These are phyloP conservation scores for Nyctibius grandis DNA, from an alignment of 2,797 vertebrate species.

Conservation along the genomic window DNA sequence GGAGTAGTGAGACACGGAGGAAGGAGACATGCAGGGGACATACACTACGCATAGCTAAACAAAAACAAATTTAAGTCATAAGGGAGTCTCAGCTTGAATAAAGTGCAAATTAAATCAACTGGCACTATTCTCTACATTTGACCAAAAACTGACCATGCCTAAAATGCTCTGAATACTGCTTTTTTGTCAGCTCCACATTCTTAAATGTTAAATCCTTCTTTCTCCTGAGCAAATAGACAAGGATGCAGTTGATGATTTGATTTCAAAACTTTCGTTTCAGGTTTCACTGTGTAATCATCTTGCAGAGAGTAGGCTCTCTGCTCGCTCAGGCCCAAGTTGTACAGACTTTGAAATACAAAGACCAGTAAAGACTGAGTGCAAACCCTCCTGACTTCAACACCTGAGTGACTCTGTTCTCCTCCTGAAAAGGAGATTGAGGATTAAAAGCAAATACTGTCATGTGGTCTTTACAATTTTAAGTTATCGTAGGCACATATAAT, in stretches of 20 bases:
- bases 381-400: not conserved
- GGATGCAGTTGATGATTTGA: not conserved
- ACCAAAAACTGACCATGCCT: not conserved
- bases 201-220: not conserved
- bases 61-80: not conserved
- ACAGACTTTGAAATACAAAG: not conserved
- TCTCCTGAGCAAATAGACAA: not conserved
- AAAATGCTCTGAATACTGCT: not conserved
- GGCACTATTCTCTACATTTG: not conserved
- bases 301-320: not conserved
- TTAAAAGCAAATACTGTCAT: not conserved
- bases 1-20: not conserved
- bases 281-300: not conserved
- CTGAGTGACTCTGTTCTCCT: not conserved
- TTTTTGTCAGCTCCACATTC: not conserved
- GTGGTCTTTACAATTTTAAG: not conserved
- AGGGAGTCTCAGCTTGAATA: not conserved
- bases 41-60: not conserved
- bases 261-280: not conserved
- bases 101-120: not conserved
- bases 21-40: fast-evolving
- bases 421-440: not conserved
- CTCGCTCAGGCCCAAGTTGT: not conserved
- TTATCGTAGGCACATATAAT: not conserved
- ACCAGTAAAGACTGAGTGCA: not conserved